phyloP scores from a whole-genome alignment of 2,113 vertebrate species.

The Potamarius usumacintae region DNA sequence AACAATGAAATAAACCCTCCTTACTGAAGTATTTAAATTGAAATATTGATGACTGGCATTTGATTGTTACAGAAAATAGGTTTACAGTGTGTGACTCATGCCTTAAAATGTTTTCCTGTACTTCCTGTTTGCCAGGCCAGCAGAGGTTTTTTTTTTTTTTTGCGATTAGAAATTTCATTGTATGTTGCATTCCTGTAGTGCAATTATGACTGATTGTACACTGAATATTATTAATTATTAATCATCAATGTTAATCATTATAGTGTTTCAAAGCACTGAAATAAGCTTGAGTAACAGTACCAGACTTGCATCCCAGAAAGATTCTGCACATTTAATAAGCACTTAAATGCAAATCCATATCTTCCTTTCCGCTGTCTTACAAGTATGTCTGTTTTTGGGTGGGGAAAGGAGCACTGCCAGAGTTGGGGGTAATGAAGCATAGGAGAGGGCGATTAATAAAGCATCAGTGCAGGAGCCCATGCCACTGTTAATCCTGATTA shows the following conservation, averaged over 20 bases:
- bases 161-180: background rate
- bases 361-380: slow-evolving; percentile 27
- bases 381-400: slow-evolving; percentile 21
- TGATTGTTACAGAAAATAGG: background rate
- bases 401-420: slow-evolving; percentile 12
- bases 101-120: background rate
- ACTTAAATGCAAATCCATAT: slow-evolving; percentile 42
- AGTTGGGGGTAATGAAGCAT: slow-evolving; percentile 53
- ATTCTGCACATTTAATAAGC: slow-evolving; percentile 26
- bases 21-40: background rate
- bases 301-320: slow-evolving; percentile 13
- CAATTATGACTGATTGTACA: background rate
- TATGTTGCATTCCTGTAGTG: background rate
- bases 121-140: background rate
- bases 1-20: background rate
- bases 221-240: background rate
- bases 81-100: background rate
- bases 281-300: background rate
- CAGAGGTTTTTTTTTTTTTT: background rate
- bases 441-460: slow-evolving; percentile 66
- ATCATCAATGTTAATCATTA: background rate
- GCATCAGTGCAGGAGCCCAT: slow-evolving; percentile 55
- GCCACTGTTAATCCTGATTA: slow-evolving; percentile 76
- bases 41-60: too few species aligned
- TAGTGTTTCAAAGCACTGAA: slow-evolving; percentile 19